These are phyloP conservation scores for Parambassis ranga DNA, from an alignment of 2,797 vertebrate species.

Conservation along the genomic window DNA sequence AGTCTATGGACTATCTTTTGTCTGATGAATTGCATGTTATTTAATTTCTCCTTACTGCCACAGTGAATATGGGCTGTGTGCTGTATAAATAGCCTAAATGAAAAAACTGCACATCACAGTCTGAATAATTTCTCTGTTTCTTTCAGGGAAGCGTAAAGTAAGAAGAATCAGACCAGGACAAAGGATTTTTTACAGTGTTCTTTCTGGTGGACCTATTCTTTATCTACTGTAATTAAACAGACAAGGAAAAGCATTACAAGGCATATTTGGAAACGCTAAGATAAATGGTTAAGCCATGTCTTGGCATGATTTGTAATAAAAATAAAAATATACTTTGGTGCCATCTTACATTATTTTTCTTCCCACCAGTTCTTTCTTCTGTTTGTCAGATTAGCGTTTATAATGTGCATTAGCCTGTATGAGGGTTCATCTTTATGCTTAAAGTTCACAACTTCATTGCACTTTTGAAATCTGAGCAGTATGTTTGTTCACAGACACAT, in stretches of 20 bases:
- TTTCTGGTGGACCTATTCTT: constrained; percentile 47
- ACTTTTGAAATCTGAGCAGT: too few species aligned
- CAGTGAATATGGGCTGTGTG: too few species aligned
- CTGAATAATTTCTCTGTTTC: background rate
- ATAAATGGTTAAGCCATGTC: background rate
- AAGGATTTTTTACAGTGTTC: background rate
- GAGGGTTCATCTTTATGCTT: too few species aligned
- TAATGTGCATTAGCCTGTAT: too few species aligned
- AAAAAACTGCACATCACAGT: background rate
- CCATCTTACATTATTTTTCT: too few species aligned
- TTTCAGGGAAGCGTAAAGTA: constrained; percentile 21
- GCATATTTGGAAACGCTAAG: background rate
- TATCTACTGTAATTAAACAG: constrained; percentile 14
- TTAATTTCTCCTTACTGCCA: background rate
- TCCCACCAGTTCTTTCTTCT: too few species aligned
- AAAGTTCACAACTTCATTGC: too few species aligned
- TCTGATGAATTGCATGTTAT: background rate
- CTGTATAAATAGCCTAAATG: too few species aligned
- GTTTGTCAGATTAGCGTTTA: too few species aligned
- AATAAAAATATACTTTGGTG: background rate
- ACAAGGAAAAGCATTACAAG: too few species aligned
- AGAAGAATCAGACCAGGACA: constrained; percentile 6
- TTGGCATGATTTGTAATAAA: background rate
- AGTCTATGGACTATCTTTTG: background rate
- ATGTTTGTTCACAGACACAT: too few species aligned